These are phyloP conservation scores for Lycocerus yunnanus DNA, from an alignment of 2,888 invertebrate genomes.

Conservation along the genomic window DNA sequence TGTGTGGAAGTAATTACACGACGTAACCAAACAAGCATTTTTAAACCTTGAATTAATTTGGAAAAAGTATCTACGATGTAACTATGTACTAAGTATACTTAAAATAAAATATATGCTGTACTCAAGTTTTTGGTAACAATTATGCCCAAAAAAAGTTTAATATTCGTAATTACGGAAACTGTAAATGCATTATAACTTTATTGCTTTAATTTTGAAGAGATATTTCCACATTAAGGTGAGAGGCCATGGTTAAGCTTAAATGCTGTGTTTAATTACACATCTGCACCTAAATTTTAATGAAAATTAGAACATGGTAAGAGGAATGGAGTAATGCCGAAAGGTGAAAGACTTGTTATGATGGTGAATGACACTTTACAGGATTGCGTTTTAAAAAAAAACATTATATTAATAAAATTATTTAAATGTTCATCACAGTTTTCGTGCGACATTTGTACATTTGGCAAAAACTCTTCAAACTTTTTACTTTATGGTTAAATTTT, in stretches of 20 bases:
- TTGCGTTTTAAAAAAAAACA: background rate
- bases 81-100: no score
- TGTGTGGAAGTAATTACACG: background rate
- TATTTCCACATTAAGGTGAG: slow-evolving; percentile 29
- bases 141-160: slow-evolving; percentile 31
- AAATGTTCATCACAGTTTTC: background rate
- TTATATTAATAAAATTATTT: background rate
- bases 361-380: slow-evolving; percentile 1
- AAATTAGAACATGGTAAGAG: background rate
- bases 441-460: background rate
- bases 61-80: background rate
- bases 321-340: slow-evolving; percentile 9
- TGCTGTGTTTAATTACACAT: background rate
- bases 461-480: background rate
- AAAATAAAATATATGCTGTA: background rate
- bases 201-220: slow-evolving; percentile 3
- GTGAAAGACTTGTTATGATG: slow-evolving; percentile 16
- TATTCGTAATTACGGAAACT: slow-evolving; percentile 27
- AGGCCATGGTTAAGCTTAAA: slow-evolving; percentile 31
- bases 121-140: slow-evolving; percentile 21
- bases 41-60: background rate
- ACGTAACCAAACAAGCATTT: background rate
- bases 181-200: slow-evolving; percentile 16
- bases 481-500: background rate
- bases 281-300: background rate